Conservation (phyloP, 2,797 vertebrate genomes). For the Neosalanx taihuensis region DNA sequence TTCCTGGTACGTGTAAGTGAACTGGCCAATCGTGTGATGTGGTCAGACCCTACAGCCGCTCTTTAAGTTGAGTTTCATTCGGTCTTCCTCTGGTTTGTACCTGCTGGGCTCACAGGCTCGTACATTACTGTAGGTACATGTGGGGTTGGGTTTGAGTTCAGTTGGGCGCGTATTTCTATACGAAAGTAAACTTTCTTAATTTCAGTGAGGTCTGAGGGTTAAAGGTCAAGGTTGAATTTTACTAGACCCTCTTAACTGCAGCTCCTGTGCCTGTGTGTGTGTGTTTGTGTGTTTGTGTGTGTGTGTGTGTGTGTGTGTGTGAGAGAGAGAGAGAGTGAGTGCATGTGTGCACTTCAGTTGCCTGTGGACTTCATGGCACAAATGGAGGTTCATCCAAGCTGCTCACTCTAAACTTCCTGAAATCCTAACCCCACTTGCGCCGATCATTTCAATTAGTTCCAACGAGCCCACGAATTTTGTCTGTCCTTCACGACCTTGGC, state of each 20-base stretch:
- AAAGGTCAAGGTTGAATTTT: constrained; percentile 29
- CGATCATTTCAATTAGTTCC: constrained; percentile 39
- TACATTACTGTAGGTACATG: too few relatives aligned
- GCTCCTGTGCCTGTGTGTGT: neutral
- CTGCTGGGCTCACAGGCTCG: constrained; percentile 10
- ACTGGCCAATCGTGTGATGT: neutral
- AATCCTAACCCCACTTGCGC: constrained; percentile 20
- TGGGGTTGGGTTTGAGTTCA: too few relatives aligned
- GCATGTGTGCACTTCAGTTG: neutral
- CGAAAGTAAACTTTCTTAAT: constrained; percentile 20
- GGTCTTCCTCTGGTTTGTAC: neutral
- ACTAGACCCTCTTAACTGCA: constrained; percentile 8
- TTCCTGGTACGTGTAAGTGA: neutral
- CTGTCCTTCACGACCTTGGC: constrained; percentile 23
- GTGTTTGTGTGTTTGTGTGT: neutral
- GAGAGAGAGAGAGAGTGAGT: neutral
- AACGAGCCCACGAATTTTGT: constrained; percentile 17
- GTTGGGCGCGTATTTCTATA: neutral
- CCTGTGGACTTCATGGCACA: neutral
- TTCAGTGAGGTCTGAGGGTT: constrained; percentile 20
- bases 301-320: too few relatives aligned
- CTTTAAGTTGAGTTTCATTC: neutral
- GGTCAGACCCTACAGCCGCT: neutral
- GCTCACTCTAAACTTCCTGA: constrained; percentile 2
- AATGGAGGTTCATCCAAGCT: neutral